A percentile compares a stretch with the other conserved stretches of the same genome.
phyloP scores from a whole-genome alignment of 2,113 vertebrate species.

The Upupa epops region DNA sequence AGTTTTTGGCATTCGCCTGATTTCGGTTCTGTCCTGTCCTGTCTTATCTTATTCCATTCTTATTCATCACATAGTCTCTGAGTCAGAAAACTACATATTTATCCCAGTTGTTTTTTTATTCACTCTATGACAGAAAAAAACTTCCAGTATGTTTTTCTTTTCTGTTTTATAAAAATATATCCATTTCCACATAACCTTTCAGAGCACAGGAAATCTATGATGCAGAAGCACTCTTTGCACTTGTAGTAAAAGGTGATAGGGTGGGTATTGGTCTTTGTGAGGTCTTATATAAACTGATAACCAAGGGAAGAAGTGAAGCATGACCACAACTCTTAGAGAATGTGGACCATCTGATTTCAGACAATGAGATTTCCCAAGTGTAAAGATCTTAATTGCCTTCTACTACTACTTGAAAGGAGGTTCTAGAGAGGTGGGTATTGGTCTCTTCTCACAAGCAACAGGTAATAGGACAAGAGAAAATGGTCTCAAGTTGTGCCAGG shows the following conservation, averaged over 20 bases:
- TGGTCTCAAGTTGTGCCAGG: no score
- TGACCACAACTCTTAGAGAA: background rate
- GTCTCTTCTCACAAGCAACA: no score
- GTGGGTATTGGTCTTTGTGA: background rate
- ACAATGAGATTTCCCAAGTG: background rate
- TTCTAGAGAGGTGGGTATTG: no score
- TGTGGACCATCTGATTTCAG: accelerated
- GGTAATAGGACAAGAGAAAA: no score
- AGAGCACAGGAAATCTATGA: background rate
- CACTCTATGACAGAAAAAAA: background rate
- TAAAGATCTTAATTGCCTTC: background rate
- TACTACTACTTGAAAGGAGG: no score
- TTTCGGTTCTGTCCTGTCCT: background rate
- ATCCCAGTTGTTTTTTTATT: background rate
- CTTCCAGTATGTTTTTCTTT: background rate
- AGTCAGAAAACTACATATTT: background rate
- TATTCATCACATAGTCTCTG: background rate
- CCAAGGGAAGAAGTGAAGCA: background rate
- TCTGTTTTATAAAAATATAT: background rate
- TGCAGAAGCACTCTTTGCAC: accelerated
- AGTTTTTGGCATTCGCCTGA: background rate
- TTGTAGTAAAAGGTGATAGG: background rate
- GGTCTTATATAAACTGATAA: background rate
- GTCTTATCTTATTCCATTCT: background rate
- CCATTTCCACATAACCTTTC: background rate